Evolutionary conservation across 2,888 invertebrate genomes (phyloP).

Genomic region (Hoplodrina ambigua): DNA sequence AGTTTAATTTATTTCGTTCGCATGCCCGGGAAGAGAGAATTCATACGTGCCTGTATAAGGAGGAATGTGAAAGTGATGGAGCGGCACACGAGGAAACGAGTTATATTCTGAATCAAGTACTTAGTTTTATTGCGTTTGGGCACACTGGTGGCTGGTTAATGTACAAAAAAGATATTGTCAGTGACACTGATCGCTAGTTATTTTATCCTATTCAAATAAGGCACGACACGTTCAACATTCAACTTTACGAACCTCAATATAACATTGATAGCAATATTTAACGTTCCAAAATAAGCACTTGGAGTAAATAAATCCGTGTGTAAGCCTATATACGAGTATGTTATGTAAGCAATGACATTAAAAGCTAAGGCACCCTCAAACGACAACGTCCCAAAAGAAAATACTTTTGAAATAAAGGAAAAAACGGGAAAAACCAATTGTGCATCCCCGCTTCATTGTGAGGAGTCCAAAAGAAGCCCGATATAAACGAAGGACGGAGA

Average conservation of each 20-base stretch:
- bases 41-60: slow-evolving; percentile 79
- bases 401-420: slow-evolving; percentile 64
- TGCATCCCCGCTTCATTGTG: slow-evolving; percentile 74
- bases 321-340: slow-evolving; percentile 30
- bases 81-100: slow-evolving; percentile 68
- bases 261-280: slow-evolving; percentile 5
- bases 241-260: not conserved
- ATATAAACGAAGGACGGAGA: slow-evolving; percentile 74
- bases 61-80: slow-evolving; percentile 83
- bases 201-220: slow-evolving; percentile 10
- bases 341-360: slow-evolving; percentile 58
- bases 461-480: slow-evolving; percentile 73
- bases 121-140: slow-evolving; percentile 68
- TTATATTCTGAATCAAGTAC: slow-evolving; percentile 72
- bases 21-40: slow-evolving; percentile 69
- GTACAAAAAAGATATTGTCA: slow-evolving; percentile 21
- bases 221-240: not conserved
- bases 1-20: slow-evolving; percentile 70
- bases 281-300: slow-evolving; percentile 4
- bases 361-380: slow-evolving; percentile 66
- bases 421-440: slow-evolving; percentile 74
- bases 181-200: slow-evolving; percentile 18
- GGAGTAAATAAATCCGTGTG: not conserved
- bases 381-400: slow-evolving; percentile 65
- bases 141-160: slow-evolving; percentile 34